These are phyloP conservation scores for Penelope pileata DNA, from an alignment of 2,113 vertebrate species.

Conservation along the genomic window DNA sequence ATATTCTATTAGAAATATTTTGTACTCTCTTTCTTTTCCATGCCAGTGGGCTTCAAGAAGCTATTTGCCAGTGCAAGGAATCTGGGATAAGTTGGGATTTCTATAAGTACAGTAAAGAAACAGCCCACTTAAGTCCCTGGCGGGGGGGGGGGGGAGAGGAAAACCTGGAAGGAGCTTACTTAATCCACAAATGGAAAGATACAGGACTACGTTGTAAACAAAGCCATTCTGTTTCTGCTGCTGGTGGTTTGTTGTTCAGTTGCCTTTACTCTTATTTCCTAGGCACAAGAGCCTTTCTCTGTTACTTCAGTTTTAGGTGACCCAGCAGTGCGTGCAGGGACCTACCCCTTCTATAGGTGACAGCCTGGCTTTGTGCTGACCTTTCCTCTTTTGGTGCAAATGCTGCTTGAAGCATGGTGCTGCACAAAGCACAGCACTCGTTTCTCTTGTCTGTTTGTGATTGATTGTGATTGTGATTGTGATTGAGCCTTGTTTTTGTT, in stretches of 20 bases:
- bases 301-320: neutral
- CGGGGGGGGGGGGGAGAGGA: neutral
- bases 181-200: neutral
- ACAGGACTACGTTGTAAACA: neutral
- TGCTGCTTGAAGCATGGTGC: neutral
- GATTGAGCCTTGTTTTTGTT: no score
- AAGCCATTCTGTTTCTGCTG: neutral
- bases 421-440: neutral
- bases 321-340: neutral
- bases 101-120: neutral
- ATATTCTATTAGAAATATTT: slow-evolving; percentile 22
- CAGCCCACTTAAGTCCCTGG: neutral
- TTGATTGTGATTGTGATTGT: no score
- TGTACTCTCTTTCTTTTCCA: neutral
- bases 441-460: neutral
- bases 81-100: neutral
- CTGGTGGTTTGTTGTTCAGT: neutral
- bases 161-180: neutral
- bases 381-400: neutral
- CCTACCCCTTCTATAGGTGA: neutral
- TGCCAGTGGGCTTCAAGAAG: neutral
- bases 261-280: neutral
- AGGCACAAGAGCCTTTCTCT: neutral
- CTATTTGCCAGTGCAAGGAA: neutral
- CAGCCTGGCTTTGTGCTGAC: neutral